phyloP scores from a whole-genome alignment of 2,888 invertebrate species.

The Nipponacmea schrenckii region DNA sequence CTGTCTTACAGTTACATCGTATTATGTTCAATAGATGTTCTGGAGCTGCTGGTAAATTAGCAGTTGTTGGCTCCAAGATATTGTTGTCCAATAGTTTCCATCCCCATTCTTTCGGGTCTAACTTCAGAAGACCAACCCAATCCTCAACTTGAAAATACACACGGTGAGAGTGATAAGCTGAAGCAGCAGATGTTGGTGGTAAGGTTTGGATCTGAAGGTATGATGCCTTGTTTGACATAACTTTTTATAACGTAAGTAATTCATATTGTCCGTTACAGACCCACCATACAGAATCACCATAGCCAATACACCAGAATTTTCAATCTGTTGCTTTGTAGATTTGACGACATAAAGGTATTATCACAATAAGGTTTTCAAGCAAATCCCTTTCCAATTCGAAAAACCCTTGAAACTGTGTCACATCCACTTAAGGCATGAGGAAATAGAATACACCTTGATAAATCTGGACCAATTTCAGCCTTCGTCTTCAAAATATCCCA shows the following conservation, averaged over 20 bases:
- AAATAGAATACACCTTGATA: conserved; percentile 23
- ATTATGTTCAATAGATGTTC: no score
- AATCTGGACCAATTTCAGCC: no score
- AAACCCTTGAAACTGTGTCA: conserved; percentile 34
- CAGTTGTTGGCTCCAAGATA: not conserved
- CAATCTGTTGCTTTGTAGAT: no score
- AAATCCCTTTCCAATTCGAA: conserved; percentile 28
- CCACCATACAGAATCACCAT: conserved; percentile 17
- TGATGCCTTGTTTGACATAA: no score
- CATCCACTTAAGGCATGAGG: conserved; percentile 29
- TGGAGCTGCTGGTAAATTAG: no score
- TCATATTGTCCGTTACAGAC: conserved; percentile 1
- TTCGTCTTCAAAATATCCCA: no score
- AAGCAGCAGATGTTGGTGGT: not conserved
- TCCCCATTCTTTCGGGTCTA: not conserved
- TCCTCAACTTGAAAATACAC: not conserved
- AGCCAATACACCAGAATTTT: conserved; percentile 4
- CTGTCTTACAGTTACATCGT: no score
- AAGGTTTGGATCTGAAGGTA: no score
- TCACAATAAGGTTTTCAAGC: no score
- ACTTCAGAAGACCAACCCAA: not conserved
- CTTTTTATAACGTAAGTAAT: conserved; percentile 14
- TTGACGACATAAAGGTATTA: no score
- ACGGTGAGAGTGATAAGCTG: not conserved
- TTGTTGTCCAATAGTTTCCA: not conserved